Conservation (phyloP, 2,888 invertebrate species). For the Meiosimyza platycephala region DNA sequence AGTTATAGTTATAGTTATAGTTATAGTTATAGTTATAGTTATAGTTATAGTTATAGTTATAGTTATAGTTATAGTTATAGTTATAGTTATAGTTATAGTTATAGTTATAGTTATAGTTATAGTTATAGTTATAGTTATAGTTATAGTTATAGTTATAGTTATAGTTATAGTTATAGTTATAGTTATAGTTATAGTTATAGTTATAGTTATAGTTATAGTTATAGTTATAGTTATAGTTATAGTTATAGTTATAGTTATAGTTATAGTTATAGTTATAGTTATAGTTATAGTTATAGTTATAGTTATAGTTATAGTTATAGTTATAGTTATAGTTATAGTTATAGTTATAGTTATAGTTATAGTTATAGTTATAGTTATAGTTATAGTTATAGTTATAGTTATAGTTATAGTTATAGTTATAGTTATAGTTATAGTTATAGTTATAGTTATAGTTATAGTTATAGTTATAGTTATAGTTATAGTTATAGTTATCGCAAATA, state of each 20-base stretch:
- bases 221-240: slow-evolving; percentile 3
- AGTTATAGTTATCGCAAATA: too few relatives aligned
- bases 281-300: slow-evolving; percentile 1
- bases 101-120: background rate
- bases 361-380: background rate
- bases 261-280: background rate
- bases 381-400: background rate
- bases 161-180: background rate
- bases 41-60: too few relatives aligned
- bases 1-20: too few relatives aligned
- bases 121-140: background rate
- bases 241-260: background rate
- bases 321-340: background rate
- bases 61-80: too few relatives aligned
- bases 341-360: slow-evolving; percentile 2
- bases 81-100: background rate
- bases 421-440: background rate
- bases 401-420: background rate
- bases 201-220: background rate
- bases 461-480: background rate
- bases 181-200: background rate
- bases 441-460: background rate
- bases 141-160: background rate
- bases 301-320: background rate
- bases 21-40: too few relatives aligned